Percentiles rank a stretch among this genome's conserved stretches.
These are phyloP conservation scores for Neolamprologus longior DNA, from an alignment of 2,113 vertebrate genomes.

Conservation along the genomic window DNA sequence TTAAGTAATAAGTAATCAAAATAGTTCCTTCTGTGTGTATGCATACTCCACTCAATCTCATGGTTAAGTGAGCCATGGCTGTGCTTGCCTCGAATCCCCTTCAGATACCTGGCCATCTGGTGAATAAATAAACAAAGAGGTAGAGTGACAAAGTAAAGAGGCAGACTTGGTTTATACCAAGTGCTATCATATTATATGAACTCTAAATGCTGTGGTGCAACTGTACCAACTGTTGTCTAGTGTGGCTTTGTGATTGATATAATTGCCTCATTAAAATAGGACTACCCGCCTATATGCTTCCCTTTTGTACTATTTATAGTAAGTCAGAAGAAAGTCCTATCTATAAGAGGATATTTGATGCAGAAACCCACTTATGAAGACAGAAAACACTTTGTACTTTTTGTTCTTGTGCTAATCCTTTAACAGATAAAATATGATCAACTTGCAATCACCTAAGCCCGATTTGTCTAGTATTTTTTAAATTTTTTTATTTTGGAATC, in stretches of 20 bases:
- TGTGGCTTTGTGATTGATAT: background rate
- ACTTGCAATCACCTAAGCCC: background rate
- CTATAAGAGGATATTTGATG: background rate
- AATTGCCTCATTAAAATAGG: background rate
- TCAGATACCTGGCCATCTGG: slow-evolving; percentile 27
- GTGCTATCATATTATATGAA: background rate
- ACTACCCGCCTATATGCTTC: background rate
- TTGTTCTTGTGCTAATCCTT: background rate
- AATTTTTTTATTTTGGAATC: fast-evolving
- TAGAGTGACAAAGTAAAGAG: background rate
- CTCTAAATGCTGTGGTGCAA: background rate
- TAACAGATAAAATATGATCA: background rate
- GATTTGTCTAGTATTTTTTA: background rate
- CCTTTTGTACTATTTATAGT: background rate
- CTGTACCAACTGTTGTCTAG: background rate
- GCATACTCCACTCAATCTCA: slow-evolving; percentile 51
- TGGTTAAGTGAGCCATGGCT: slow-evolving; percentile 55
- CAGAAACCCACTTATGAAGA: background rate
- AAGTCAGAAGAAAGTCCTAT: background rate
- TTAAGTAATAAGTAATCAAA: slow-evolving; percentile 79
- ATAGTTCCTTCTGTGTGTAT: slow-evolving; percentile 48
- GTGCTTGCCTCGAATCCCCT: slow-evolving; percentile 13
- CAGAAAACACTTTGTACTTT: background rate
- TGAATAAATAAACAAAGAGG: slow-evolving; percentile 11
- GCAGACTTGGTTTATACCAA: background rate